Conservation (phyloP, 1,140 invertebrate genomes). For the Meloidogyne chitwoodi region DNA sequence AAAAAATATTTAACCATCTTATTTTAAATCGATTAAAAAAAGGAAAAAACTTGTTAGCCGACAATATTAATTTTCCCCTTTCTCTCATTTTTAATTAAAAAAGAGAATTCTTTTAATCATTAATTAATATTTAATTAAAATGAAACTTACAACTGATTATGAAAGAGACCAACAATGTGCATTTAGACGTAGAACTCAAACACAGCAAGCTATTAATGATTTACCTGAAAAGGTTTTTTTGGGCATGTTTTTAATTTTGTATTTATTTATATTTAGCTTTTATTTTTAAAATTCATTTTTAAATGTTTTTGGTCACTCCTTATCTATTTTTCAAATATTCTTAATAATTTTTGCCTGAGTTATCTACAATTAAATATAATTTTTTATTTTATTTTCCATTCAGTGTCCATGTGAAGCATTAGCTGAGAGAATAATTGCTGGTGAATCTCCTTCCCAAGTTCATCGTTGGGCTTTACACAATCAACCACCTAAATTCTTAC, state of each 20-base stretch:
- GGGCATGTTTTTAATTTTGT: too few relatives aligned
- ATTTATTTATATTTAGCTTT: too few relatives aligned
- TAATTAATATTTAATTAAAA: not conserved
- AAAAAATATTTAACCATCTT: not conserved
- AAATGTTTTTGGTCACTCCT: too few relatives aligned
- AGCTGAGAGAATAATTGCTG: constrained; percentile 5
- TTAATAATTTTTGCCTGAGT: not conserved
- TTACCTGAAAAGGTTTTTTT: not conserved
- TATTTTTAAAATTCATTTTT: too few relatives aligned
- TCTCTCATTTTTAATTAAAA: not conserved
- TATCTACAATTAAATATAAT: not conserved
- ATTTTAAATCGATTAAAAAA: too few relatives aligned
- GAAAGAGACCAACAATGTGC: not conserved
- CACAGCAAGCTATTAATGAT: not conserved
- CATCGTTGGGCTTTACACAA: constrained; percentile 18
- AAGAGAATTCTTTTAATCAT: too few relatives aligned
- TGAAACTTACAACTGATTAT: constrained; percentile 16
- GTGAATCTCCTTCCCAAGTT: constrained; percentile 6
- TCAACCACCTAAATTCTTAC: constrained; percentile 13
- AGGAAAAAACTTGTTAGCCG: too few relatives aligned
- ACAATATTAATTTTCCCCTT: not conserved
- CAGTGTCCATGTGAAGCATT: constrained; percentile 14
- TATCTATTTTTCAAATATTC: not conserved
- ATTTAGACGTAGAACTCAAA: not conserved
- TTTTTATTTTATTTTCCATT: not conserved